These are phyloP conservation scores for Lagopus leucura DNA, from an alignment of 2,113 vertebrate species.

Conservation along the genomic window DNA sequence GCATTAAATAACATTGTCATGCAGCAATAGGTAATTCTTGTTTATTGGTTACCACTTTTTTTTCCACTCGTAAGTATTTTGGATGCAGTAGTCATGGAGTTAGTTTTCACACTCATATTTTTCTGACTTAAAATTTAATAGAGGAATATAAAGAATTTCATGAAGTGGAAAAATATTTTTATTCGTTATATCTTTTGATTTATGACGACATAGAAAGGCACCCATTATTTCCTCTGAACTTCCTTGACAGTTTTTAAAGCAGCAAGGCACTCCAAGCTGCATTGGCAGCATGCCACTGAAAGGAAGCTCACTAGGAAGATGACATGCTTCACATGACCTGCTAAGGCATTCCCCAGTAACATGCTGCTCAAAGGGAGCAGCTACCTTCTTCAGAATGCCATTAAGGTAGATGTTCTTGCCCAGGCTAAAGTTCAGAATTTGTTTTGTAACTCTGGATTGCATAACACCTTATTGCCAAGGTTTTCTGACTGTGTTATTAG, in stretches of 20 bases:
- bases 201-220: not conserved
- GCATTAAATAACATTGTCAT: constrained; percentile 18
- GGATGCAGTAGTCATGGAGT: not conserved
- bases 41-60: not conserved
- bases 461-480: not conserved
- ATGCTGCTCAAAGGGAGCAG: not conserved
- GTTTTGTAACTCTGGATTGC: not conserved
- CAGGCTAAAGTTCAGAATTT: not conserved
- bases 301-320: not conserved
- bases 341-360: not conserved
- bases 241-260: not conserved
- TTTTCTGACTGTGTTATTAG: not conserved
- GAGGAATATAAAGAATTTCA: not conserved
- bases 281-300: not conserved
- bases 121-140: constrained; percentile 6
- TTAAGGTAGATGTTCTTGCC: not conserved
- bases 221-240: not conserved
- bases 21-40: constrained; percentile 26
- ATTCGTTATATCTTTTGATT: constrained; percentile 26
- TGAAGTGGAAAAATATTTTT: constrained; percentile 20
- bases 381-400: not conserved
- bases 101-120: constrained; percentile 24
- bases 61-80: constrained; percentile 8
- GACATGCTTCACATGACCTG: not conserved
- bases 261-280: not conserved